Conservation (phyloP, 2,113 vertebrate genomes). For the Albula glossodonta region DNA sequence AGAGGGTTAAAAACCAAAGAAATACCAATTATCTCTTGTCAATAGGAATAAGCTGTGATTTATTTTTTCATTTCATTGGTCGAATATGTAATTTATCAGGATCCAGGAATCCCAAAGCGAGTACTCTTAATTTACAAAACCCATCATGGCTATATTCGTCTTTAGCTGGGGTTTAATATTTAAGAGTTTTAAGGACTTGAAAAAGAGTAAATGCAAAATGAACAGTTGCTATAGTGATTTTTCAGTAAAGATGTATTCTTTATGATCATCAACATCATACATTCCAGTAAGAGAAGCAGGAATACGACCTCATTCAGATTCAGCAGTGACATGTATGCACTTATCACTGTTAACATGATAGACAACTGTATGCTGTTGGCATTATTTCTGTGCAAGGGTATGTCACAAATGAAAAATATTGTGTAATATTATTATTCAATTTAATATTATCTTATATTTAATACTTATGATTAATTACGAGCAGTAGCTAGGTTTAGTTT, state of each 20-base stretch:
- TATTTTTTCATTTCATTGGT: not conserved
- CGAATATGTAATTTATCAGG: not conserved
- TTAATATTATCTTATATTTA: not conserved
- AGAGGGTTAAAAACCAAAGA: not conserved
- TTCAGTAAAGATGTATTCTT: not conserved
- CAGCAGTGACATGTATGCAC: not conserved
- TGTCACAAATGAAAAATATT: not conserved
- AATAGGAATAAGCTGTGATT: not conserved
- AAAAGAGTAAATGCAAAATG: not conserved
- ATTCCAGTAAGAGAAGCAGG: not conserved
- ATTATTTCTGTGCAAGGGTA: not conserved
- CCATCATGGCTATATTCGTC: not conserved
- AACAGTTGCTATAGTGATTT: not conserved
- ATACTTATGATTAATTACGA: not conserved
- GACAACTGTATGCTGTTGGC: not conserved
- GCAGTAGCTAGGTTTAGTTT: not conserved
- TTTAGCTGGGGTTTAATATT: not conserved
- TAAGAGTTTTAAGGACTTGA: not conserved
- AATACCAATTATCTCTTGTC: not conserved
- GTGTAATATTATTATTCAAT: not conserved
- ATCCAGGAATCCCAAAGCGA: too few species aligned
- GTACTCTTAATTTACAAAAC: too few species aligned
- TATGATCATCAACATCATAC: not conserved
- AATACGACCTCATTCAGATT: not conserved
- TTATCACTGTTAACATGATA: not conserved